Conservation (phyloP, 2,888 invertebrate species). For the Cryptophagus acutangulus region DNA sequence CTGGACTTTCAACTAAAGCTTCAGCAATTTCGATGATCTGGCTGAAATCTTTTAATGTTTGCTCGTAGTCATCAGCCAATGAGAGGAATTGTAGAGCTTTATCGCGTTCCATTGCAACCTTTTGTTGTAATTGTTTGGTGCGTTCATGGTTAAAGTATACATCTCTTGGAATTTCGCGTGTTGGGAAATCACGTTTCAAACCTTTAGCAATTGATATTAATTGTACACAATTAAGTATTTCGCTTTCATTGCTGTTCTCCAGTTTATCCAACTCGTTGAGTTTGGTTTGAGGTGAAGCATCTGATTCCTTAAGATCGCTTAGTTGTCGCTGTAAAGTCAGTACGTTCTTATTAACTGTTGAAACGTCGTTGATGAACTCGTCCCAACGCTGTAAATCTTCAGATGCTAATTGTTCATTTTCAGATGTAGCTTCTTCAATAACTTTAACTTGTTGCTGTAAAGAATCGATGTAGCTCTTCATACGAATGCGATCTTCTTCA, state of each 20-base stretch:
- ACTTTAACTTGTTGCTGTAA: conserved; percentile 64
- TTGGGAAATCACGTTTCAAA: conserved; percentile 65
- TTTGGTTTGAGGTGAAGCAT: conserved; percentile 63
- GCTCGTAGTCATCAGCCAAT: conserved; percentile 81
- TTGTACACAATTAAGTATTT: conserved; percentile 57
- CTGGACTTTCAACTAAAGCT: conserved; percentile 70
- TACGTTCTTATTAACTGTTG: conserved; percentile 54
- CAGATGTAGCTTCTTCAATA: conserved; percentile 62
- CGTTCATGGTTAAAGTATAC: conserved; percentile 63
- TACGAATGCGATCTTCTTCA: conserved; percentile 47
- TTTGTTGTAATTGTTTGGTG: conserved; percentile 64
- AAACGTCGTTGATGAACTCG: conserved; percentile 61
- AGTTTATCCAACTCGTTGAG: conserved; percentile 65
- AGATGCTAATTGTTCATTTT: conserved; percentile 54
- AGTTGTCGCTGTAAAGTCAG: conserved; percentile 52
- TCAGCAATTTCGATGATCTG: conserved; percentile 83
- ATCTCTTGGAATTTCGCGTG: conserved; percentile 63
- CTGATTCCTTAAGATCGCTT: conserved; percentile 56
- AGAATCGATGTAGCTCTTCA: conserved; percentile 55
- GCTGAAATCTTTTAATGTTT: conserved; percentile 79
- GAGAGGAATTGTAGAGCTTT: conserved; percentile 69
- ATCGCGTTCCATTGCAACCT: conserved; percentile 67
- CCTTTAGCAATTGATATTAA: conserved; percentile 59
- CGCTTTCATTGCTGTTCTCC: conserved; percentile 61
- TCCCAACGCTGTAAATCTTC: conserved; percentile 66